Evolutionary conservation across 2,797 vertebrate genomes (phyloP).

Genomic region (Halcyon badia): DNA sequence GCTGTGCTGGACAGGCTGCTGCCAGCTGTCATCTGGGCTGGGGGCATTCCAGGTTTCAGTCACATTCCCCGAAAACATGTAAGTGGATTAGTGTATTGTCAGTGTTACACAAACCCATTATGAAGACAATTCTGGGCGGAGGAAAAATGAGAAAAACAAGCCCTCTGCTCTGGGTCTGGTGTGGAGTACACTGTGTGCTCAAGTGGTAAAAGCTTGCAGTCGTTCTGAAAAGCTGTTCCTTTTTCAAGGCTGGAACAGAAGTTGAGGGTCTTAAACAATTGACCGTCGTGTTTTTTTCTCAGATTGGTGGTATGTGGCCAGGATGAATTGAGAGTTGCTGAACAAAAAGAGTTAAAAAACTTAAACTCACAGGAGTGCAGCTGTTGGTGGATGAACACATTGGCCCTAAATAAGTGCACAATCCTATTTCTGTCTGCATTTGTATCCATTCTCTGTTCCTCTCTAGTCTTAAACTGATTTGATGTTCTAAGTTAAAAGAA

Average conservation of each 20-base stretch:
- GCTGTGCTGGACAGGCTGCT: fast-evolving
- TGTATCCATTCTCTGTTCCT: background rate
- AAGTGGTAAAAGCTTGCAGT: background rate
- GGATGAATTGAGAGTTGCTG: background rate
- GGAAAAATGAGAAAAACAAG: background rate
- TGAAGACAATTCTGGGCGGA: background rate
- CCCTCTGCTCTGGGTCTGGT: background rate
- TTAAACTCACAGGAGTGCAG: background rate
- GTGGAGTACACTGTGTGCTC: background rate
- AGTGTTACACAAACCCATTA: background rate
- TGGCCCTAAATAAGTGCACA: background rate
- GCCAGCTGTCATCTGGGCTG: background rate
- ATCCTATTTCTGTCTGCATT: background rate
- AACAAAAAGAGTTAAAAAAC: background rate
- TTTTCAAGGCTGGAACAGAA: background rate
- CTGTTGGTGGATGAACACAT: background rate
- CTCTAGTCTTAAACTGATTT: background rate
- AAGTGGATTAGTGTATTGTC: background rate
- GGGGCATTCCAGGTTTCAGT: background rate
- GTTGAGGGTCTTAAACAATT: background rate
- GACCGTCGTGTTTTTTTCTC: background rate
- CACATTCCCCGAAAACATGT: background rate
- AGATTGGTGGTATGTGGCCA: background rate
- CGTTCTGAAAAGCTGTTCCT: background rate
- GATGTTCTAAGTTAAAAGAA: background rate